Evolutionary conservation across 2,888 invertebrate species (phyloP), one percentile per base, ranked within the genome.

Genomic region (Zaprionus bogoriensis): DNA sequence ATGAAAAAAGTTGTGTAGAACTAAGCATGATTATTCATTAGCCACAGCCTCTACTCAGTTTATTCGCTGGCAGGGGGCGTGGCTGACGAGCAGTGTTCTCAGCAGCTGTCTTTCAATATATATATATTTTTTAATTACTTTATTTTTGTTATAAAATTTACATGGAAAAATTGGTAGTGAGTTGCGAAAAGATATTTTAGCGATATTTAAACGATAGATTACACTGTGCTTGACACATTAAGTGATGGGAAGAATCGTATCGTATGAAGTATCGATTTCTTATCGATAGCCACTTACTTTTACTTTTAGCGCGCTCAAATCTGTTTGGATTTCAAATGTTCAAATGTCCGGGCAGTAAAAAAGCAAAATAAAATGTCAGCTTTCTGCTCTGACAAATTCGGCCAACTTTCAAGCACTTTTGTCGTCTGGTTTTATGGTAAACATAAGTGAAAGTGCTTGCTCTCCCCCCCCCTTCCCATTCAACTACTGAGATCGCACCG

Each of bases 371-470:
- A 19, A 28, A 19, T 14, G 10, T 25, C 27, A 17, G 17, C n/a
- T 22, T 10, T 47, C 27, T 17, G 17, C n/a, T 22, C 9, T 47
- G 44, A 65, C 36, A 38, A 20, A 32, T 32, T 28, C 25, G 12
- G 25, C 48, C 25, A 67, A 53, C 52, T 67, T 66, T 52, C 50
- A n/a, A 53, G 6, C 63, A 67, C 67, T 68, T 68, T 62, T 60
- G 44, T 65, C 47, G 68, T 39, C 28, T 23, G 42, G 25, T 71
- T 71, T 76, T 67, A 71, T 74, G 80, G 50, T 28, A 70, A 53
- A 45, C 57, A 48, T 45, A 23, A 38, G 7, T 12, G 7, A 57
- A 65, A 73, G 55, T 39, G 53, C 17, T 41, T 41, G 17, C 9
- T 32, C 6, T 2, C 25, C 14, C 23, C 19, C 4, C 1, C 19